Conservation (phyloP, 2,888 invertebrate genomes). For the Agrotis clavis region DNA sequence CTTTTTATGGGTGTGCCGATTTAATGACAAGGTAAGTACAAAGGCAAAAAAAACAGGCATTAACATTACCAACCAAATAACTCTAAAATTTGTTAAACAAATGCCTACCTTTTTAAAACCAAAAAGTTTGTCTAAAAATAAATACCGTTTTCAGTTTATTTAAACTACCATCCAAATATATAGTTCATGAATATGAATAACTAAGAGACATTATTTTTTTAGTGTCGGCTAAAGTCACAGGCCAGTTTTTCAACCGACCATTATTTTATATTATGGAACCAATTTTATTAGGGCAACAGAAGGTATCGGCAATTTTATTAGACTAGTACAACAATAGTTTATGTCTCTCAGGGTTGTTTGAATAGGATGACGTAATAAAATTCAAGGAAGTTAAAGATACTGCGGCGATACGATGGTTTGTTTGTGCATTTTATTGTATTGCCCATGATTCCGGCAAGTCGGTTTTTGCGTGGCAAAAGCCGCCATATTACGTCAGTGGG, state of each 20-base stretch:
- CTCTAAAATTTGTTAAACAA: too few relatives aligned
- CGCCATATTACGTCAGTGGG: constrained; percentile 81
- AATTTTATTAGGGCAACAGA: constrained; percentile 64
- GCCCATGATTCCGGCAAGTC: constrained; percentile 79
- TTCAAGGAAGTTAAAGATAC: constrained; percentile 77
- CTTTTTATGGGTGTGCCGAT: too few relatives aligned
- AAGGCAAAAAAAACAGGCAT: too few relatives aligned
- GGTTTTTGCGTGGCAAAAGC: constrained; percentile 81
- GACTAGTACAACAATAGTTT: constrained; percentile 75
- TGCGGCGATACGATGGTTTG: constrained; percentile 61
- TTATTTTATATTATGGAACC: constrained; percentile 50
- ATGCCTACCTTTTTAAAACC: too few relatives aligned
- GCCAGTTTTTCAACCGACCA: constrained; percentile 27
- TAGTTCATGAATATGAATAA: constrained; percentile 13
- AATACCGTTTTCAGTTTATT: too few relatives aligned
- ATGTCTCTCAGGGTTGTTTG: constrained; percentile 71
- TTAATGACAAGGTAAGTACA: too few relatives aligned
- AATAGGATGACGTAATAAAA: constrained; percentile 77
- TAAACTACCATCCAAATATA: neutral
- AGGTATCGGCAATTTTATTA: constrained; percentile 70
- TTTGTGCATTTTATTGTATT: constrained; percentile 79
- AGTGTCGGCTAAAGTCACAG: constrained; percentile 23
- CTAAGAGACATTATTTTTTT: neutral
- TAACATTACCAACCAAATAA: too few relatives aligned
- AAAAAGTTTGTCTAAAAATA: too few relatives aligned